Evolutionary conservation across 2,797 vertebrate species (phyloP).

Genomic region (Heliangelus exortis): DNA sequence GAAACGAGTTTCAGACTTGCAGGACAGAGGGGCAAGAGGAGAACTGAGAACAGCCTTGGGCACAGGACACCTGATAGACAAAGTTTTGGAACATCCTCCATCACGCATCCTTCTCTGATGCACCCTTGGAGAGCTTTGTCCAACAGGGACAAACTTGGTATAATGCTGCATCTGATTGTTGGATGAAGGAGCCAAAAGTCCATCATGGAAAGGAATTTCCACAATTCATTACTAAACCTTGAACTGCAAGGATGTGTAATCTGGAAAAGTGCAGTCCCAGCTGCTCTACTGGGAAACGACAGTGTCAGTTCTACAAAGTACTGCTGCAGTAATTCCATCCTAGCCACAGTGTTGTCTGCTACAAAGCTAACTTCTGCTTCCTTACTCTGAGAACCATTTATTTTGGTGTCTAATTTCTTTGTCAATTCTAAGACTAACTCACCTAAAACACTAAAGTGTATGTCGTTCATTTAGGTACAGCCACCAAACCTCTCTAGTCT

Average conservation of each 20-base stretch:
- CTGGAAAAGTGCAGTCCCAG: neutral
- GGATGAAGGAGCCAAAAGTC: neutral
- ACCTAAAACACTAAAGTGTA: neutral
- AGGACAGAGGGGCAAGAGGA: neutral
- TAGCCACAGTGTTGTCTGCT: neutral
- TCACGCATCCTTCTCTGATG: neutral
- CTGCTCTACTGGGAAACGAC: neutral
- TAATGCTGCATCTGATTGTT: neutral
- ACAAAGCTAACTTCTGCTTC: neutral
- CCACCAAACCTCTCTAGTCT: neutral
- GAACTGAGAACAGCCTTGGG: neutral
- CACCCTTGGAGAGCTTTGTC: neutral
- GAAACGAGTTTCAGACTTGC: neutral
- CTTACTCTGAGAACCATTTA: neutral
- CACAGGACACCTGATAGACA: neutral
- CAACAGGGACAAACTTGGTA: neutral
- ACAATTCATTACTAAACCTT: neutral
- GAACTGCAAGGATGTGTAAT: neutral
- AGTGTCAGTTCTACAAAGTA: neutral
- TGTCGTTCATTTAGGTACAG: neutral
- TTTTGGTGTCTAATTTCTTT: neutral
- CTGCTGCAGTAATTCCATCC: neutral
- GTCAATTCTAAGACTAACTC: neutral
- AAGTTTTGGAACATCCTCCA: neutral
- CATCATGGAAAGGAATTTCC: neutral